Conservation (phyloP, 1,140 invertebrate genomes). For the Rhyacophila brunnea region DNA sequence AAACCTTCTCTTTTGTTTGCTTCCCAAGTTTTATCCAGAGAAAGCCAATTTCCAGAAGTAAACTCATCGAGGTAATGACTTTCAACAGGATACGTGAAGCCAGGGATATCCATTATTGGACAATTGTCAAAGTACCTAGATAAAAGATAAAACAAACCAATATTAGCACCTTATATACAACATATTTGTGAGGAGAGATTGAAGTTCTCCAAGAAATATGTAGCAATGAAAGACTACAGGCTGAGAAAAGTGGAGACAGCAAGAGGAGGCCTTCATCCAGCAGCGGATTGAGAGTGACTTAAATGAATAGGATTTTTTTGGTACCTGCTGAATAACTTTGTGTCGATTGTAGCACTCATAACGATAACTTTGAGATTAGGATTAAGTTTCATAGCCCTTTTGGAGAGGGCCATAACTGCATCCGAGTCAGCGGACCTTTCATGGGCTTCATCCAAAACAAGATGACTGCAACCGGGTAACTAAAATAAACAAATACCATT, state of each 20-base stretch:
- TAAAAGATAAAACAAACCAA: conserved; percentile 18
- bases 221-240: no score
- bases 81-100: conserved; percentile 81
- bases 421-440: conserved; percentile 96
- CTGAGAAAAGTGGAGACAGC: no score
- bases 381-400: conserved; percentile 68
- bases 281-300: no score
- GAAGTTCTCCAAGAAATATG: no score
- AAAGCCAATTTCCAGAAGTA: conserved; percentile 17
- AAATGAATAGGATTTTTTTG: no score
- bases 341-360: conserved; percentile 91
- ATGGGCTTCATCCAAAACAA: conserved; percentile 97
- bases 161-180: no score
- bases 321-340: conserved; percentile 70
- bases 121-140: conserved; percentile 75
- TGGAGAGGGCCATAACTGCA: conserved; percentile 81
- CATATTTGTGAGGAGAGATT: no score
- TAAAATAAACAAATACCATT: conserved; percentile 32
- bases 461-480: conserved; percentile 67
- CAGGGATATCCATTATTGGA: conserved; percentile 82
- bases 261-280: no score
- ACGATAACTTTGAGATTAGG: conserved; percentile 77
- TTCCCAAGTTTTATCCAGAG: conserved; percentile 12
- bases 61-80: conserved; percentile 81
- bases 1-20: conserved; percentile 15